A percentile compares a stretch with the other conserved stretches of the same genome.
Evolutionary conservation across 1,140 invertebrate species (phyloP).

Genomic region (Ganaspis sp.): DNA sequence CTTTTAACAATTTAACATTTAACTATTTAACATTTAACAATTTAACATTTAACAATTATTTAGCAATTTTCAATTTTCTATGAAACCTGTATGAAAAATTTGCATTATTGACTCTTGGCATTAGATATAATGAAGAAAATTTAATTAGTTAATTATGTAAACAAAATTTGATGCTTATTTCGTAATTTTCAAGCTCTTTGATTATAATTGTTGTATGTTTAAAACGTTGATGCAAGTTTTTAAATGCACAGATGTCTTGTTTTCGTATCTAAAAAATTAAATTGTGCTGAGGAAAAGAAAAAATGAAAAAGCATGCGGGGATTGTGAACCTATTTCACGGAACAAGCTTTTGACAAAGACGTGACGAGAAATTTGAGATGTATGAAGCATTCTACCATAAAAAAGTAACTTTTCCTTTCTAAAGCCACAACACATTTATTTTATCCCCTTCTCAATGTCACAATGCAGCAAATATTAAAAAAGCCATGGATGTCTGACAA

Average conservation of each 20-base stretch:
- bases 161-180: too few relatives aligned
- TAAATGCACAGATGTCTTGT: neutral
- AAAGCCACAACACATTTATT: neutral
- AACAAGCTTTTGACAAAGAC: constrained; percentile 13
- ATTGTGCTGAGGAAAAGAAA: neutral
- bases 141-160: too few relatives aligned
- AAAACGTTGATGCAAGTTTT: neutral
- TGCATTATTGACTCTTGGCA: too few relatives aligned
- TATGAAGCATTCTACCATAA: neutral
- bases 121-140: too few relatives aligned
- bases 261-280: neutral
- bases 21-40: too few relatives aligned
- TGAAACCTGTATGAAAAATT: too few relatives aligned
- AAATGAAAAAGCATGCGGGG: neutral
- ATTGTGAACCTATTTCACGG: constrained; percentile 20
- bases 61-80: too few relatives aligned
- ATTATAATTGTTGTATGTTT: too few relatives aligned
- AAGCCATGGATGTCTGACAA: too few relatives aligned
- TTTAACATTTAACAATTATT: too few relatives aligned
- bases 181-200: too few relatives aligned
- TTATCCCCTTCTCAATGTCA: neutral
- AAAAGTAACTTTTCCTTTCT: neutral
- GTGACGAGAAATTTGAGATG: neutral
- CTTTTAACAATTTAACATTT: too few relatives aligned
- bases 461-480: neutral